Base-by-base conservation (phyloP, 2,888 invertebrate genomes). In the Magallana nippona region DNA sequence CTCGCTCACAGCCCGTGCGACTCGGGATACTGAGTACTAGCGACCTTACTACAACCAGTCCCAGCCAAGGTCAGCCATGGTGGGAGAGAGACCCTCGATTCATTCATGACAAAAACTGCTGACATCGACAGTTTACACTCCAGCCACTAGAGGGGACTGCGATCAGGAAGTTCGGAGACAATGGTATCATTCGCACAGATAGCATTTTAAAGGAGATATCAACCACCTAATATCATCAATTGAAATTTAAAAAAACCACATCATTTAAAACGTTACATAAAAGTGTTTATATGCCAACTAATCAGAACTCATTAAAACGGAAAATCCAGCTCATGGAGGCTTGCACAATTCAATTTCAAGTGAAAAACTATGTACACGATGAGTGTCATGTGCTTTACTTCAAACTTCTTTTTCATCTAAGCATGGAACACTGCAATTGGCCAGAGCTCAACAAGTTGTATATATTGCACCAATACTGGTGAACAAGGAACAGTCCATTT, bases 41-140 rank as follows among this genome's bases (percentile, higher is more conserved):
- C 15, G 32, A 10, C 32, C 22, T 19, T 71, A 71, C 71, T 27
- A 32, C 27, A 32, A 27, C 27, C 71, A 2, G 13, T 15, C 3
- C 60, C 19, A n/a, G 10, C 32, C 71, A 71, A 71, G 71, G 71
- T 10, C 71, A 71, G 71, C 2, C n/a, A n/a, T 60, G 58, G n/a
- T 17, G 8, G 58, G n/a, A n/a, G 58, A 17, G n/a, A 60, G 19
- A 8, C 8, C 17, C 60, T 3, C 71, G 15, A 22, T 71, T 71
- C 71, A 71, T 71, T 71, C 71, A 71, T 71, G 8, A 44, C 44
- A 71, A 71, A 71, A 71, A 32, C 71, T 71, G 71, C 71, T 71
- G 71, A 71, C 71, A 27, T 13, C 71, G 32, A 5, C 32, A 32
- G 27, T 27, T 44, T 32, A 71, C 71, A 27, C 22, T 15, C 13